Evolutionary conservation across 2,888 invertebrate species (phyloP).

Genomic region (Himalopsyche tibetana): DNA sequence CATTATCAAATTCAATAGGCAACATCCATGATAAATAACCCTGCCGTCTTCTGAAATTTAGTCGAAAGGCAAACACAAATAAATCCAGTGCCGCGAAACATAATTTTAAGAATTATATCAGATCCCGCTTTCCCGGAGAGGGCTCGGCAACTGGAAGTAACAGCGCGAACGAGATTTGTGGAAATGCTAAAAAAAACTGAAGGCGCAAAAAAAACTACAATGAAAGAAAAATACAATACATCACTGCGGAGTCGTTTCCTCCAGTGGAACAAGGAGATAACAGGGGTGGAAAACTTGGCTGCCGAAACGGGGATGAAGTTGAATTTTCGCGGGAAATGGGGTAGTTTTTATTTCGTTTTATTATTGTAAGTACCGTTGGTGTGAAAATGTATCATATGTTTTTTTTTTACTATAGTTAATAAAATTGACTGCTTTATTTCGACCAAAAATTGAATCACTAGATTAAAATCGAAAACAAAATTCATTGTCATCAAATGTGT

Average conservation of each 20-base stretch:
- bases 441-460: too few species aligned
- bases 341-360: background rate
- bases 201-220: slow-evolving; percentile 43
- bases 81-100: background rate
- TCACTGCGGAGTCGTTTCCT: slow-evolving; percentile 57
- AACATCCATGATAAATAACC: background rate
- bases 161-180: slow-evolving; percentile 57
- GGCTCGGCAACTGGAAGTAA: background rate
- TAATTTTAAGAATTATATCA: slow-evolving; percentile 30
- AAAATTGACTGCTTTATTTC: too few species aligned
- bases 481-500: too few species aligned
- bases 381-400: background rate
- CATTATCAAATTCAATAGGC: slow-evolving; percentile 5
- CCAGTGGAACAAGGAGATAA: slow-evolving; percentile 45
- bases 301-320: slow-evolving; percentile 31
- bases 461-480: too few species aligned
- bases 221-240: slow-evolving; percentile 58
- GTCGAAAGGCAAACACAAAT: slow-evolving; percentile 19
- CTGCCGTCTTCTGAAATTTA: background rate
- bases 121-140: background rate
- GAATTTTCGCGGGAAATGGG: slow-evolving; percentile 7
- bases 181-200: slow-evolving; percentile 44
- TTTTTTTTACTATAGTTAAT: too few species aligned
- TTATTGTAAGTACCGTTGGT: background rate
- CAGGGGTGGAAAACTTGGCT: slow-evolving; percentile 34